Evolutionary conservation across 2,797 vertebrate species (phyloP).

Genomic region (Phoeniculus purpureus): DNA sequence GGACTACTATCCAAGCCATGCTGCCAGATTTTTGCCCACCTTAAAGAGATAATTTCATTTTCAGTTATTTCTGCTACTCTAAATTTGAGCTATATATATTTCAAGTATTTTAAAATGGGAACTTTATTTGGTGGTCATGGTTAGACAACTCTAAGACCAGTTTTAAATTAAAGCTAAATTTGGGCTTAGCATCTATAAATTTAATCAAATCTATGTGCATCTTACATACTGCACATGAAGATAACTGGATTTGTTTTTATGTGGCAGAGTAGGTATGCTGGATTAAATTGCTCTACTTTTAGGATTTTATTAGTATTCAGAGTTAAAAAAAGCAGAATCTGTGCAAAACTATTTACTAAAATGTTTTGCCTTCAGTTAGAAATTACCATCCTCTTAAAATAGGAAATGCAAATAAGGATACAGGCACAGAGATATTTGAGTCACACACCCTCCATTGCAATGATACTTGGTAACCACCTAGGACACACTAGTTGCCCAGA

Average conservation of each 20-base stretch:
- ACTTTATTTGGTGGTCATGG: background rate
- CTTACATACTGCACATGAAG: background rate
- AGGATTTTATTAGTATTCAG: background rate
- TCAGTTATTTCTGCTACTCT: background rate
- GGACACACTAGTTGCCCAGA: background rate
- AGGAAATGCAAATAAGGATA: background rate
- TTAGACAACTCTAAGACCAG: background rate
- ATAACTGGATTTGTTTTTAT: background rate
- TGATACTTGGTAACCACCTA: background rate
- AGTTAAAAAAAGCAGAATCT: background rate
- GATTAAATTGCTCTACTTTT: background rate
- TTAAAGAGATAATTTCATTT: background rate
- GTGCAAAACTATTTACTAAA: background rate
- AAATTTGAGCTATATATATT: background rate
- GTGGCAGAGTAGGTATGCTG: background rate
- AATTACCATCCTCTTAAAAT: background rate
- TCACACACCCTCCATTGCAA: background rate
- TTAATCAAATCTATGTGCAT: background rate
- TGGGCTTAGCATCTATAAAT: background rate
- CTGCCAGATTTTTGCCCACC: background rate
- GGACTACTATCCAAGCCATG: background rate
- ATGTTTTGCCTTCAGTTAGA: background rate
- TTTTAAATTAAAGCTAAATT: background rate
- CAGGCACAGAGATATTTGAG: background rate
- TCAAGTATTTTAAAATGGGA: background rate